Base-by-base conservation (phyloP, 1,140 invertebrate species). In the Camponotus floridanus region DNA sequence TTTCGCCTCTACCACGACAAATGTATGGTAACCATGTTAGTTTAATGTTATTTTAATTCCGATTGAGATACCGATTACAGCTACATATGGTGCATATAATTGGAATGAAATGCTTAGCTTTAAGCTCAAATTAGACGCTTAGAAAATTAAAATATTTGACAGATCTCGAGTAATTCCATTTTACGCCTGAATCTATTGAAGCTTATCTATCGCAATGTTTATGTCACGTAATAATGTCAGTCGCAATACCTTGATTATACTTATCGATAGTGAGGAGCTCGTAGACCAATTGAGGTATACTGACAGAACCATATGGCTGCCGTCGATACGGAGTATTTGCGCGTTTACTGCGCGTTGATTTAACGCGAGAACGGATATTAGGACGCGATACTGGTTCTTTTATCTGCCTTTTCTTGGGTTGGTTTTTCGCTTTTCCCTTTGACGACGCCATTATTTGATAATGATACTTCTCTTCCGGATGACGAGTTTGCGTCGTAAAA, bases 231-330 rank as follows among this genome's bases (percentile, higher is more conserved):
- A 36, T 81, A 6, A 45, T 48, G 26, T 33, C 21, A 15, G n/a
- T 76, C n/a, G 13, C n/a, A 7, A 42, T 33, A 87, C 84, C 68
- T 86, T 84, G 78, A 78, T 89, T 89, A 80, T 88, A 78, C 55
- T 86, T 76, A 8, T 70, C 26, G 48, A 39, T 64, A 85, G 81
- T 85, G 21, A 92, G 57, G 15, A 91, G 78, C 57, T 85, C 64
- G 26, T 89, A 92, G 55, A 92, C 81, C 45, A 91, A 45, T 74
- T 90, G 76, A 9, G 85, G 74, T 51, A 90, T 68, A 33, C 68
- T 65, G 33, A 84, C 8, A 1, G 85, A 45, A 9, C 67, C 59
- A 8, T 18, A 13, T 9, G 65, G 9, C 18, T 55, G 79, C 36
- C 33, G n/a, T 61, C 78, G 90, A 57, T 48, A 57, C 11, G 57